Conservation (phyloP, 2,797 vertebrate genomes). For the Rhinoraja longicauda region DNA sequence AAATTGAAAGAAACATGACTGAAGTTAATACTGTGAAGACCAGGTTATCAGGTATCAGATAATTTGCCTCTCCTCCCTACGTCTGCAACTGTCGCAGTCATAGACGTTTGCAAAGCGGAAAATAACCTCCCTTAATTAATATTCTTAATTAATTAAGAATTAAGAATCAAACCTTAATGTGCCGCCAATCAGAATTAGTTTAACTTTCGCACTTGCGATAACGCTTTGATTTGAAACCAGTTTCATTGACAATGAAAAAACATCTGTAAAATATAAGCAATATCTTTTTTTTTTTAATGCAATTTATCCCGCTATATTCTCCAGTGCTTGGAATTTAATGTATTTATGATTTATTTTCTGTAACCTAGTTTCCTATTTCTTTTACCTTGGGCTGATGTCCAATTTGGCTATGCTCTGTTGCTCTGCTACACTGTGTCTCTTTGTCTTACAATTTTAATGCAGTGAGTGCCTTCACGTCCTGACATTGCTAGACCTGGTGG, state of each 20-base stretch:
- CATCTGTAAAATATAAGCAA: neutral
- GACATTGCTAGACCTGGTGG: neutral
- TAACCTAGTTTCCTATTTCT: neutral
- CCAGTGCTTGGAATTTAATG: neutral
- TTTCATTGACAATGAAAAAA: neutral
- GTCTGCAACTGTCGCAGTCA: neutral
- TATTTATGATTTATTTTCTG: neutral
- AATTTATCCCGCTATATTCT: neutral
- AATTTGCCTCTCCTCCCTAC: neutral
- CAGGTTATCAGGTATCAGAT: slow-evolving; percentile 54
- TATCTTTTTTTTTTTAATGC: neutral
- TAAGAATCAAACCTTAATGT: neutral
- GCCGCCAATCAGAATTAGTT: neutral
- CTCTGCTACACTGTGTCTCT: neutral
- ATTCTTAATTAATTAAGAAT: neutral
- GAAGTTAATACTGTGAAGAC: slow-evolving; percentile 58
- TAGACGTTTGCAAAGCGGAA: neutral
- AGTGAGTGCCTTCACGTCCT: neutral
- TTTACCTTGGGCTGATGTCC: neutral
- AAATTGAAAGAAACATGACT: slow-evolving; percentile 57
- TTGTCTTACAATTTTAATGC: neutral
- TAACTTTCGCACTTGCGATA: neutral
- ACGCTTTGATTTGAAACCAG: neutral
- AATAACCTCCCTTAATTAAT: neutral
- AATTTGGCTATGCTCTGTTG: neutral